Evolutionary conservation across 2,888 invertebrate genomes (phyloP).

Genomic region (Herminia tarsipennalis): DNA sequence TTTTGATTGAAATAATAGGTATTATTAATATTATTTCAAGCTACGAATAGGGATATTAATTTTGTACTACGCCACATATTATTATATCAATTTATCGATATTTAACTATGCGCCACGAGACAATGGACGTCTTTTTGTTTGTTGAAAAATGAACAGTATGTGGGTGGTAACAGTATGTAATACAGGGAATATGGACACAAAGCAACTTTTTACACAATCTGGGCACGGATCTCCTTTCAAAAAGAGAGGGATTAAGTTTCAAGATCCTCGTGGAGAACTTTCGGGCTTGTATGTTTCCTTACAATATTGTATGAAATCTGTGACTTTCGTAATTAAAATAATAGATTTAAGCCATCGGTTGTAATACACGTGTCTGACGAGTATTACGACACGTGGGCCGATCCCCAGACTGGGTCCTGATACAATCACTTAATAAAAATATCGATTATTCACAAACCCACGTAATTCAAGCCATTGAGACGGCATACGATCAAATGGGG

Average conservation of each 20-base stretch:
- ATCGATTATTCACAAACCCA: conserved; percentile 38
- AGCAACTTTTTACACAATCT: too few species aligned
- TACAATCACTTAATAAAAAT: conserved; percentile 37
- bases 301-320: too few species aligned
- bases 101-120: conserved; percentile 1
- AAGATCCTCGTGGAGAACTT: too few species aligned
- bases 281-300: too few species aligned
- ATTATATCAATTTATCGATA: conserved; percentile 6
- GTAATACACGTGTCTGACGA: conserved; percentile 23
- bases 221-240: too few species aligned
- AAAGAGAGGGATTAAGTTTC: too few species aligned
- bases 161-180: too few species aligned
- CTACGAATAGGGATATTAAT: conserved; percentile 18
- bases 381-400: too few species aligned
- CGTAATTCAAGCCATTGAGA: conserved; percentile 39
- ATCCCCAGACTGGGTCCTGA: conserved; percentile 5
- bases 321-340: too few species aligned
- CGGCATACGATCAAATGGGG: conserved; percentile 16
- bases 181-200: too few species aligned
- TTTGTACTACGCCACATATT: conserved; percentile 8
- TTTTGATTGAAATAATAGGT: conserved; percentile 44
- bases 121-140: neutral
- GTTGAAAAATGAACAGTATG: too few species aligned
- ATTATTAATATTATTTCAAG: conserved; percentile 37
- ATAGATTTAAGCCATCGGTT: too few species aligned